These are phyloP conservation scores for Sinonovacula constricta DNA, from an alignment of 1,140 invertebrate species.

Conservation along the genomic window DNA sequence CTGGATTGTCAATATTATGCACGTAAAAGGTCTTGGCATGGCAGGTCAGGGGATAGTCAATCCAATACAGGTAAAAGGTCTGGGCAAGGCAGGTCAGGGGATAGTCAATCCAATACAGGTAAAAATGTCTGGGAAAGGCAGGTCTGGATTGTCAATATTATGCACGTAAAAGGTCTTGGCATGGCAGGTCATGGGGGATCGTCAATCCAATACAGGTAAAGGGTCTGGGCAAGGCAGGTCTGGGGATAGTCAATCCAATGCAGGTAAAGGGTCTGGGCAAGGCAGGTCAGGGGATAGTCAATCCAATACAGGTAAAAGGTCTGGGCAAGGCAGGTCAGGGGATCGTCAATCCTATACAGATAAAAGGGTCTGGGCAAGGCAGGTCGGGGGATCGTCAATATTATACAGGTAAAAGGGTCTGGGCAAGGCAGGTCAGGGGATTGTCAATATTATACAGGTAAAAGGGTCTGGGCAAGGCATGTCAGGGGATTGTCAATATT, in stretches of 20 bases:
- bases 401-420: too few species aligned
- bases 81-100: slow-evolving; percentile 96
- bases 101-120: slow-evolving; percentile 94
- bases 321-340: too few species aligned
- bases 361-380: too few species aligned
- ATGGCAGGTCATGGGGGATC: slow-evolving; percentile 95
- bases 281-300: slow-evolving; percentile 94
- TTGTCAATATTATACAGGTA: too few species aligned
- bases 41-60: slow-evolving; percentile 95
- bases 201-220: slow-evolving; percentile 93
- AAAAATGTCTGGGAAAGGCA: too few species aligned
- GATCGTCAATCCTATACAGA: too few species aligned
- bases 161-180: slow-evolving; percentile 96
- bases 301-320: slow-evolving; percentile 92
- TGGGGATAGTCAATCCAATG: slow-evolving; percentile 95
- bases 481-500: too few species aligned
- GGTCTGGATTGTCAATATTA: too few species aligned
- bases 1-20: too few species aligned
- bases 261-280: slow-evolving; percentile 95
- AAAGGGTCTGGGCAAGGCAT: too few species aligned
- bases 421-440: too few species aligned
- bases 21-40: slow-evolving; percentile 96
- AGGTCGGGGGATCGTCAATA: too few species aligned
- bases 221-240: slow-evolving; percentile 94
- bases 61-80: slow-evolving; percentile 93